Evolutionary conservation across 2,113 vertebrate genomes (phyloP).

Genomic region (Propithecus coquereli): DNA sequence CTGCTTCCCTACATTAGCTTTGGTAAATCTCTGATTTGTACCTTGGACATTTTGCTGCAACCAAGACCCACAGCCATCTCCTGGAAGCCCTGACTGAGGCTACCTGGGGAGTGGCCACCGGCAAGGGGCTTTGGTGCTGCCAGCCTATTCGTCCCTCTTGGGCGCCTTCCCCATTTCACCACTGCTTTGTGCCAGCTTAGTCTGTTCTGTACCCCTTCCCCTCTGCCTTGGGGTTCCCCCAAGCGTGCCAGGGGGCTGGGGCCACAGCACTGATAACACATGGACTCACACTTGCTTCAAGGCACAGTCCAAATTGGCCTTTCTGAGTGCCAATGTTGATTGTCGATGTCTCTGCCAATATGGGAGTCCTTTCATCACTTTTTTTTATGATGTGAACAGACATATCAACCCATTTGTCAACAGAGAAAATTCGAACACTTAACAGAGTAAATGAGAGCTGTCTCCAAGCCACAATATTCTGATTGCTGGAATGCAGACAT

Average conservation of each 20-base stretch:
- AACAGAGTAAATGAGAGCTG: slow-evolving; percentile 29
- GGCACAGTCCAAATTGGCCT: background rate
- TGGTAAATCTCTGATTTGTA: background rate
- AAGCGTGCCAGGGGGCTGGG: background rate
- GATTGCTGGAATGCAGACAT: background rate
- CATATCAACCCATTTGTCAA: slow-evolving; percentile 46
- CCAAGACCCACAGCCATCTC: background rate
- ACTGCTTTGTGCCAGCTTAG: background rate
- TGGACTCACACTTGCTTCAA: background rate
- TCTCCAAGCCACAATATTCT: slow-evolving; percentile 4
- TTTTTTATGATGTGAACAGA: background rate
- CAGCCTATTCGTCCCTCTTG: background rate
- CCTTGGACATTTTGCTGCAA: background rate
- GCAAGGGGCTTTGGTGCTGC: background rate
- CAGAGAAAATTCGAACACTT: slow-evolving; percentile 35
- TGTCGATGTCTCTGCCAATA: background rate
- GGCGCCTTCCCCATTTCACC: background rate
- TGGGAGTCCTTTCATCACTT: background rate
- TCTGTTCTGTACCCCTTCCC: background rate
- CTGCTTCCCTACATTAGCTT: background rate
- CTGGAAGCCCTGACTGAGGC: background rate
- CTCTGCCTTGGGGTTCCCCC: background rate
- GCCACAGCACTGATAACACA: background rate
- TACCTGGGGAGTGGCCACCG: background rate
- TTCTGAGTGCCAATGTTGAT: background rate